Conservation (phyloP, 2,888 invertebrate species). For the Phortica magna region DNA sequence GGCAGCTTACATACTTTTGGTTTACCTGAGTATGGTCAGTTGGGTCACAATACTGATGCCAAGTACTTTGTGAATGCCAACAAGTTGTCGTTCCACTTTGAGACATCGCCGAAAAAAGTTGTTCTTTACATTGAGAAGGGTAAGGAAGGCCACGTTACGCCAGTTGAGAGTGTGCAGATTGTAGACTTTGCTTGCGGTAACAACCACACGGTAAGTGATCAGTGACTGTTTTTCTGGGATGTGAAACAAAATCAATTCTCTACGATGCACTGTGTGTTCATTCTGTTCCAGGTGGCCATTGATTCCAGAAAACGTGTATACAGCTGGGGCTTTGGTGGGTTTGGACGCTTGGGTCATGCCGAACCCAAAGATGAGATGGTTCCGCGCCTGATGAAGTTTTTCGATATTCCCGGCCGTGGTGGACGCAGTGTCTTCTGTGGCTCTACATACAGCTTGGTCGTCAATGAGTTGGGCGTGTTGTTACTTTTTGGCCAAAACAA, state of each 20-base stretch:
- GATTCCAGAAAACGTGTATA: constrained; percentile 93
- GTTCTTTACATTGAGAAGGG: constrained; percentile 92
- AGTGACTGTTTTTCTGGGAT: background rate
- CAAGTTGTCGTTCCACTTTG: constrained; percentile 91
- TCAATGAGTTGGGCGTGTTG: constrained; percentile 86
- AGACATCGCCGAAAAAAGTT: constrained; percentile 90
- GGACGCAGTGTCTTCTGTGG: constrained; percentile 90
- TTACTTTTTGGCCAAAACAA: constrained; percentile 95
- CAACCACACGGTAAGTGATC: constrained; percentile 88
- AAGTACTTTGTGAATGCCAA: constrained; percentile 95
- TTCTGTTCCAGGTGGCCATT: constrained; percentile 81
- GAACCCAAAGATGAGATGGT: constrained; percentile 95
- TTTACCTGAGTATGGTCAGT: constrained; percentile 93
- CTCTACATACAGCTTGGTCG: constrained; percentile 90
- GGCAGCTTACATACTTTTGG: constrained; percentile 95
- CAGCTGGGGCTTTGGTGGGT: constrained; percentile 98
- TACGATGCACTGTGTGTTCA: background rate
- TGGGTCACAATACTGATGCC: constrained; percentile 96
- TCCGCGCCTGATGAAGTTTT: constrained; percentile 91
- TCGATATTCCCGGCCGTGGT: constrained; percentile 91
- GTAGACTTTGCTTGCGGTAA: constrained; percentile 94
- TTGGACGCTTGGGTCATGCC: constrained; percentile 94
- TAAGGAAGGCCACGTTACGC: constrained; percentile 90
- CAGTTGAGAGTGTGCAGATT: constrained; percentile 91
- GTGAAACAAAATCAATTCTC: background rate